A percentile compares a stretch with the other conserved stretches of the same genome.
phyloP scores from a whole-genome alignment of 2,113 vertebrate species.

The Sula dactylatra region DNA sequence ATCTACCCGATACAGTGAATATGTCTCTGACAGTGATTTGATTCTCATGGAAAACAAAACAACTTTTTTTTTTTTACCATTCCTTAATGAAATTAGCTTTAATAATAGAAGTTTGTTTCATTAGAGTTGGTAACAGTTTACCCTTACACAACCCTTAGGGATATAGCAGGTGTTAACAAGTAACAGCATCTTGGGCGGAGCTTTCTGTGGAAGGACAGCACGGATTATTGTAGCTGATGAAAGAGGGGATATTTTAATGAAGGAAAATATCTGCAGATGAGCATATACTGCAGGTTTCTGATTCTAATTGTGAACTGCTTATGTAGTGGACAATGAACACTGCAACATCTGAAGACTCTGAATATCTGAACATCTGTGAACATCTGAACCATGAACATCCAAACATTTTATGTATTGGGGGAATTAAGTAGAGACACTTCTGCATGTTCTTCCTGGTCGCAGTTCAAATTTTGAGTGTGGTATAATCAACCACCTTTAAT shows the following conservation, averaged over 20 bases:
- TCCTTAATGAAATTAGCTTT: neutral
- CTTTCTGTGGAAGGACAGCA: neutral
- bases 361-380: neutral
- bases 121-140: neutral
- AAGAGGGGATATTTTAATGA: neutral
- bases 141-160: neutral
- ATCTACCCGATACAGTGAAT: neutral
- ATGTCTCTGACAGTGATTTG: neutral
- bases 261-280: neutral
- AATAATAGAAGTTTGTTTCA: neutral
- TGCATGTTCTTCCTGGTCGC: neutral
- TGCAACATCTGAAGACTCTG: neutral
- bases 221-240: neutral
- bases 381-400: neutral
- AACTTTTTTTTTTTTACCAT: neutral
- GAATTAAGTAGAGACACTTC: neutral
- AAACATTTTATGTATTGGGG: neutral
- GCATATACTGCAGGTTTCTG: neutral
- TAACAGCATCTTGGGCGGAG: neutral
- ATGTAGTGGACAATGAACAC: neutral
- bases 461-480: neutral
- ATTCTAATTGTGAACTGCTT: neutral
- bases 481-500: neutral
- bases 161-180: neutral
- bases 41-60: neutral